Evolutionary conservation across 2,797 vertebrate species (phyloP).

Genomic region (Lepus oiostolus): DNA sequence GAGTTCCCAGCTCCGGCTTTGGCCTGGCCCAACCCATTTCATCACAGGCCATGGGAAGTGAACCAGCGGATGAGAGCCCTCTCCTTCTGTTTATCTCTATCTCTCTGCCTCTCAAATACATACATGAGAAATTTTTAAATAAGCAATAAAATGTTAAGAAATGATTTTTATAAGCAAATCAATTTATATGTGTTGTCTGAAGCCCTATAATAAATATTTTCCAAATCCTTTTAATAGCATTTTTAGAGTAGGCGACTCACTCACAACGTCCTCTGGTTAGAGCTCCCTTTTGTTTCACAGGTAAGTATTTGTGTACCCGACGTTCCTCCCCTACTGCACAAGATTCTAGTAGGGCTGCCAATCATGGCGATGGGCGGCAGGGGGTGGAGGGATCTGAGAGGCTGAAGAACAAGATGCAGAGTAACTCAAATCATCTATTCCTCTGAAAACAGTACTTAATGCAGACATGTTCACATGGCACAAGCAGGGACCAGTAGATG

Average conservation of each 20-base stretch:
- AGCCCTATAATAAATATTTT: background rate
- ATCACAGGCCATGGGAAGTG: no score
- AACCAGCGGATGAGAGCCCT: no score
- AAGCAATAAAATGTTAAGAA: conserved; percentile 48
- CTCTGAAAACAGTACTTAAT: conserved; percentile 18
- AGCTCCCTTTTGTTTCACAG: background rate
- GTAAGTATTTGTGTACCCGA: background rate
- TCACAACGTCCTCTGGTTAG: background rate
- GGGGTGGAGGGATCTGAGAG: background rate
- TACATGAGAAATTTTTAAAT: background rate
- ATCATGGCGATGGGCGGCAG: background rate
- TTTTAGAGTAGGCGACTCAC: background rate
- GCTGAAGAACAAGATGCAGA: background rate
- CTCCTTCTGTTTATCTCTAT: no score
- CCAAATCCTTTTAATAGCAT: background rate
- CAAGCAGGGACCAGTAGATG: background rate
- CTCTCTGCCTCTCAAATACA: no score
- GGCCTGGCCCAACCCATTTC: no score
- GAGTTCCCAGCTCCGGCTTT: no score
- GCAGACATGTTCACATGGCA: background rate
- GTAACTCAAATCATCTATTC: background rate
- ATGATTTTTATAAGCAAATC: background rate
- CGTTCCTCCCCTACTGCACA: background rate
- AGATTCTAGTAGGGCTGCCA: background rate
- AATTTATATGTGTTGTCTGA: background rate